These are phyloP conservation scores for Falcunculus frontatus DNA, from an alignment of 2,113 vertebrate species.

Conservation along the genomic window DNA sequence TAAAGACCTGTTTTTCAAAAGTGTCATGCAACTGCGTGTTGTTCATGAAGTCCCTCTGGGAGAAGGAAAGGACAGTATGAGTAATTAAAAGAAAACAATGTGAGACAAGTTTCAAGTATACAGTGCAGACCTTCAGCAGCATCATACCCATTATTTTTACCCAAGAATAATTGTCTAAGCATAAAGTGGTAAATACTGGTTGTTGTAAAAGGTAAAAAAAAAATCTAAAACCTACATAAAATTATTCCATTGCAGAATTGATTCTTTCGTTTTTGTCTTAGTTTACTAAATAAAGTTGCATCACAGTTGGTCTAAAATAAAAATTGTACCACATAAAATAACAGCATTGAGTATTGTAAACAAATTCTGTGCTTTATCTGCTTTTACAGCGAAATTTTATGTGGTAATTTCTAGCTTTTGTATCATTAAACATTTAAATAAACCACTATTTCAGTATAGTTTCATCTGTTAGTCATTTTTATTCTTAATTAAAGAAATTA, in stretches of 20 bases:
- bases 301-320: not conserved
- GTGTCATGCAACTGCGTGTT: not conserved
- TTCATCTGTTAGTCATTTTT: not conserved
- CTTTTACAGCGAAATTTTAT: not conserved
- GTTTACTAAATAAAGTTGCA: not conserved
- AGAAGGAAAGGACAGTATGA: not conserved
- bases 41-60: not conserved
- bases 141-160: not conserved
- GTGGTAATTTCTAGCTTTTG: not conserved
- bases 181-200: not conserved
- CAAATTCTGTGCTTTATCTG: not conserved
- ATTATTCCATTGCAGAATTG: not conserved
- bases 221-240: not conserved
- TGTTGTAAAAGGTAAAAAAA: not conserved
- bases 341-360: not conserved
- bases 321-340: not conserved
- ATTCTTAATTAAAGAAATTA: slow-evolving; percentile 26
- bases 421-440: not conserved
- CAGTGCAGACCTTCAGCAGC: not conserved
- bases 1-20: not conserved
- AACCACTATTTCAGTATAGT: not conserved
- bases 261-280: not conserved
- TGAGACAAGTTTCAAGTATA: not conserved
- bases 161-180: not conserved
- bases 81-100: not conserved